Evolutionary conservation across 2,113 vertebrate species (phyloP).

Genomic region (Lutjanus erythropterus): DNA sequence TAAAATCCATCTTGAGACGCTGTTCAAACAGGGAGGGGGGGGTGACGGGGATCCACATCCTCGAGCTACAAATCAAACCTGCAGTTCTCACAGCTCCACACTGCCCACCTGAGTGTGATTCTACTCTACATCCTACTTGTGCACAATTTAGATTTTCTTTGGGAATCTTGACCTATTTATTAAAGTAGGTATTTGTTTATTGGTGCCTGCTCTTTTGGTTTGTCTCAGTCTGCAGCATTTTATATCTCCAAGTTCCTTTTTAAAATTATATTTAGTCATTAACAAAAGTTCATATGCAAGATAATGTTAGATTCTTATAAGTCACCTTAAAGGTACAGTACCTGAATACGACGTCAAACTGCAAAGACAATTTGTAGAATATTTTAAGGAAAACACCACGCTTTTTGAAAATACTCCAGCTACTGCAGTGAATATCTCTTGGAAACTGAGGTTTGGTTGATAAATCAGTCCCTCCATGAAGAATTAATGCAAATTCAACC

Average conservation of each 20-base stretch:
- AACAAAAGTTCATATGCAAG: background rate
- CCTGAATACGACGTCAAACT: background rate
- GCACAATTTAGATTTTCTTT: background rate
- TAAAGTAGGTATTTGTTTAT: background rate
- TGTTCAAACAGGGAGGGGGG: constrained; percentile 33
- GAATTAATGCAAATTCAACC: no score
- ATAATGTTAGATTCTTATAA: background rate
- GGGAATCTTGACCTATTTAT: constrained; percentile 7
- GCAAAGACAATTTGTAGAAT: background rate
- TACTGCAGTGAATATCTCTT: no score
- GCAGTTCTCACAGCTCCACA: constrained; percentile 12
- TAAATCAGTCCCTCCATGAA: no score
- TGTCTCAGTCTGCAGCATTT: background rate
- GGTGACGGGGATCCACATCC: constrained; percentile 9
- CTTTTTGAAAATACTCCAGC: background rate
- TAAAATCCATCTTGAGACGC: constrained; percentile 42
- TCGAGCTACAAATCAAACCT: background rate
- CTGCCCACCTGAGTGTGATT: background rate
- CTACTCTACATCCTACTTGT: background rate
- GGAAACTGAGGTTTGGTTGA: no score
- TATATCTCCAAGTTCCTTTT: background rate
- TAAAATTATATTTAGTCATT: background rate
- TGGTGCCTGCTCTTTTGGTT: background rate
- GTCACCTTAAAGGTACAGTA: background rate
- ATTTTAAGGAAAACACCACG: background rate